Conservation (phyloP, 2,113 vertebrate genomes). For the Calonectris borealis region DNA sequence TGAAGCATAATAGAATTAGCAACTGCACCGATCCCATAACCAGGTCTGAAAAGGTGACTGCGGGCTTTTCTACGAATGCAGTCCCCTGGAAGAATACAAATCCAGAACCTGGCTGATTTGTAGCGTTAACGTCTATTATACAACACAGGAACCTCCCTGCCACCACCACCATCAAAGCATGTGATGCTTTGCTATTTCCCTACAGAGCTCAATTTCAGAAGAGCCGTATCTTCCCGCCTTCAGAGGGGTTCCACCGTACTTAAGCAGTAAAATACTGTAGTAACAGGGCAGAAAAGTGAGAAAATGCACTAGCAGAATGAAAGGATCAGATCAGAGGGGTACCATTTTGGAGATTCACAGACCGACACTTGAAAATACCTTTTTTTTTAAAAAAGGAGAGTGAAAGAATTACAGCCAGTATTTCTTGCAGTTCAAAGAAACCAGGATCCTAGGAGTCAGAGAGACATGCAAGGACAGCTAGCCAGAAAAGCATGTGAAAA, state of each 20-base stretch:
- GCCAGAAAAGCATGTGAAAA: neutral
- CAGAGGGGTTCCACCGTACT: neutral
- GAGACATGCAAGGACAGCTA: neutral
- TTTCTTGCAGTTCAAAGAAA: neutral
- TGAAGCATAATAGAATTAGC: neutral
- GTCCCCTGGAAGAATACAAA: neutral
- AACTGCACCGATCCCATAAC: neutral
- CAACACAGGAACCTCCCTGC: neutral
- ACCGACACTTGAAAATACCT: neutral
- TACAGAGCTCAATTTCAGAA: neutral
- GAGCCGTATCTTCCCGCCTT: neutral
- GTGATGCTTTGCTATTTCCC: neutral
- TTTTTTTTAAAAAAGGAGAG: neutral
- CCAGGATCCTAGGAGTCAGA: neutral
- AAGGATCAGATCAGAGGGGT: neutral
- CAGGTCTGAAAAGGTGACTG: neutral
- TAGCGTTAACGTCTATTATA: neutral
- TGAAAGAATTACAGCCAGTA: neutral
- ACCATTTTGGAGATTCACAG: neutral
- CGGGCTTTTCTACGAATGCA: neutral
- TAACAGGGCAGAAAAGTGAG: neutral
- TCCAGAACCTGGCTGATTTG: neutral
- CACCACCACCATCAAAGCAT: neutral
- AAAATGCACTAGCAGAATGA: neutral
- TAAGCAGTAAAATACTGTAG: neutral